Conservation (phyloP, 2,888 invertebrate genomes). For the Vannuccia rotundouncinata region DNA sequence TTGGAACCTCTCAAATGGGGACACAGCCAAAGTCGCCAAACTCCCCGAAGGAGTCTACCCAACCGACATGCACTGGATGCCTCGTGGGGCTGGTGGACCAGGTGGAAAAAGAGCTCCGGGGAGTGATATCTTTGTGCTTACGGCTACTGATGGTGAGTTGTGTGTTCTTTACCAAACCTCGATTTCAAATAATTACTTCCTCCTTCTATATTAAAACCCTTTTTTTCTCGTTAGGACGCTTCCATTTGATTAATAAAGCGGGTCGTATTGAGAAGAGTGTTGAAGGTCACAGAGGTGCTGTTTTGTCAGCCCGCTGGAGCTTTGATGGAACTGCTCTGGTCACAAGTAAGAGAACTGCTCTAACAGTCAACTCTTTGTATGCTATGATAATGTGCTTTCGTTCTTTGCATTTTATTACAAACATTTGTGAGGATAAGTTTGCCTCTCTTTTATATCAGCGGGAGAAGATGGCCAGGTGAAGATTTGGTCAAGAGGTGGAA, state of each 20-base stretch:
- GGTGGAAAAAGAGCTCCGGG: slow-evolving; percentile 54
- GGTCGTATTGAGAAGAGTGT: slow-evolving; percentile 86
- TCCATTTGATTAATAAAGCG: slow-evolving; percentile 76
- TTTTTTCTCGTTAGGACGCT: slow-evolving; percentile 62
- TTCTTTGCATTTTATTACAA: too few relatives aligned
- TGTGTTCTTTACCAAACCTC: not conserved
- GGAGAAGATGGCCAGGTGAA: slow-evolving; percentile 94
- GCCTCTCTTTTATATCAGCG: slow-evolving; percentile 59
- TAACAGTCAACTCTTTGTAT: too few relatives aligned
- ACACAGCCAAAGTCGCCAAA: slow-evolving; percentile 69
- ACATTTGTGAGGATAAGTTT: too few relatives aligned
- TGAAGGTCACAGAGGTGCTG: slow-evolving; percentile 80
- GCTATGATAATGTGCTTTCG: too few relatives aligned
- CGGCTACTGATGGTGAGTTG: slow-evolving; percentile 73
- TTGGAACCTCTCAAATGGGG: slow-evolving; percentile 58
- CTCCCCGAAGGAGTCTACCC: slow-evolving; percentile 77
- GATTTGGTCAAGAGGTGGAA: slow-evolving; percentile 89
- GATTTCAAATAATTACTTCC: not conserved
- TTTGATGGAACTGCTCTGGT: slow-evolving; percentile 87
- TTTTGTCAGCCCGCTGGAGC: slow-evolving; percentile 82
- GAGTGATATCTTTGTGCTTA: slow-evolving; percentile 74
- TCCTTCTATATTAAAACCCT: not conserved
- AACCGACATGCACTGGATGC: slow-evolving; percentile 80
- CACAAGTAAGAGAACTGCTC: slow-evolving; percentile 71
- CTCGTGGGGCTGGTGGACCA: slow-evolving; percentile 59